These are phyloP conservation scores for Aculops lycopersici DNA, from an alignment of 1,140 invertebrate species.

Conservation along the genomic window DNA sequence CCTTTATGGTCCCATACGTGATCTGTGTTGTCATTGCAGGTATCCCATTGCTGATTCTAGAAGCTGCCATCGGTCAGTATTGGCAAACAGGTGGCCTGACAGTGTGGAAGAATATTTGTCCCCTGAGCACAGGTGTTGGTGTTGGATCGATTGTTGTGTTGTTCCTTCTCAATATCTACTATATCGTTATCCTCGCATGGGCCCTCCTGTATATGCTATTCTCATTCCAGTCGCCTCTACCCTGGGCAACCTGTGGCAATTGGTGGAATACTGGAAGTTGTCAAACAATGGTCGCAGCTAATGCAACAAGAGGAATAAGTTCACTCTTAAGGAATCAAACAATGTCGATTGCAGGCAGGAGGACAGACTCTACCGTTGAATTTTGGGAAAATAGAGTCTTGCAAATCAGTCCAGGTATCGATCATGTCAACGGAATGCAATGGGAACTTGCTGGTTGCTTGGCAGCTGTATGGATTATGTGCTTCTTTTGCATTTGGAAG, in stretches of 20 bases:
- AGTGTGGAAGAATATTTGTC: constrained; percentile 35
- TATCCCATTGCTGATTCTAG: constrained; percentile 35
- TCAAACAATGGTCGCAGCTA: neutral
- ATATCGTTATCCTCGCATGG: constrained; percentile 25
- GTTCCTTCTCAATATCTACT: constrained; percentile 24
- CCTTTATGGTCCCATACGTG: constrained; percentile 33
- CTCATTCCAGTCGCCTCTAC: constrained; percentile 13
- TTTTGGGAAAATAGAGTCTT: constrained; percentile 14
- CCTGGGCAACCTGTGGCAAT: constrained; percentile 12
- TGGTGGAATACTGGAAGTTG: constrained; percentile 9
- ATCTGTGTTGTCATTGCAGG: constrained; percentile 27
- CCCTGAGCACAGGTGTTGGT: constrained; percentile 31
- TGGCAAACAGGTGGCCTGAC: constrained; percentile 37
- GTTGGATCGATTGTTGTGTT: constrained; percentile 17
- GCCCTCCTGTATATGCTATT: constrained; percentile 20
- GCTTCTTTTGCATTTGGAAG: constrained; percentile 25
- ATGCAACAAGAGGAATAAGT: neutral
- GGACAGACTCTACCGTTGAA: constrained; percentile 5
- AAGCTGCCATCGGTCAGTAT: constrained; percentile 40
- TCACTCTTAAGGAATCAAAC: neutral
- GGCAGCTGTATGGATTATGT: constrained; percentile 23
- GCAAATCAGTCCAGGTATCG: constrained; percentile 19
- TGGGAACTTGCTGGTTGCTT: constrained; percentile 24
- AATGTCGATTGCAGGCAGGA: no score
- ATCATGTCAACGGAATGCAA: constrained; percentile 20